Conservation (phyloP, 2,888 invertebrate genomes). For the Tanypteryx hageni region DNA sequence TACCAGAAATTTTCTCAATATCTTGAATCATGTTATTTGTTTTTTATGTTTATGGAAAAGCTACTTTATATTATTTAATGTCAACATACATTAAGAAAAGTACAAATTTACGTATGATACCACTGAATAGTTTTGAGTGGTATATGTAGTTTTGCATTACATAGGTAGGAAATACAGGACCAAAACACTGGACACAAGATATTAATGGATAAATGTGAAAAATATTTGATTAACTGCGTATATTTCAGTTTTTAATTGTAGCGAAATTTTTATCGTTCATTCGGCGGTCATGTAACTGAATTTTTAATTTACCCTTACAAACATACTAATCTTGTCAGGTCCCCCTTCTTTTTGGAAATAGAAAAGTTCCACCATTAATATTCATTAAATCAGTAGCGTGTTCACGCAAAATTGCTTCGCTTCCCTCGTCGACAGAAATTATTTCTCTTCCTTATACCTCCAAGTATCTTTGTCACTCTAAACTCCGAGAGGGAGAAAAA, state of each 20-base stretch:
- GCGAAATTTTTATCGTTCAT: too few relatives aligned
- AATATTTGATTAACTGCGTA: too few relatives aligned
- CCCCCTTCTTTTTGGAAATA: neutral
- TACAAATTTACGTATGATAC: neutral
- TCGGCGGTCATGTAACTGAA: too few relatives aligned
- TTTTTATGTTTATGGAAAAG: too few relatives aligned
- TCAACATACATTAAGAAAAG: too few relatives aligned
- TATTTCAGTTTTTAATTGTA: too few relatives aligned
- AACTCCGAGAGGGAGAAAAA: neutral
- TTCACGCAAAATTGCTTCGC: neutral
- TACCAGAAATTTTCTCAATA: too few relatives aligned
- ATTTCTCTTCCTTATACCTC: conserved; percentile 33
- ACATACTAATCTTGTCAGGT: neutral
- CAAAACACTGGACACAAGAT: neutral
- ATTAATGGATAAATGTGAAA: neutral
- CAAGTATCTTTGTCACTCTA: neutral
- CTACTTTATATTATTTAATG: too few relatives aligned
- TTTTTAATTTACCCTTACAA: neutral
- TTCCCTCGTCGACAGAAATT: neutral
- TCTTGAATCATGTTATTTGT: too few relatives aligned
- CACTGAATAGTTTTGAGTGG: neutral
- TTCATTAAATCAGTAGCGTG: neutral
- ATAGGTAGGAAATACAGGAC: neutral
- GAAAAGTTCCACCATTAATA: neutral
- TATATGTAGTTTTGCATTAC: neutral